A percentile compares a stretch with the other conserved stretches of the same genome.
Conservation (phyloP, 2,888 invertebrate species). For the Clistopyga incitator region DNA sequence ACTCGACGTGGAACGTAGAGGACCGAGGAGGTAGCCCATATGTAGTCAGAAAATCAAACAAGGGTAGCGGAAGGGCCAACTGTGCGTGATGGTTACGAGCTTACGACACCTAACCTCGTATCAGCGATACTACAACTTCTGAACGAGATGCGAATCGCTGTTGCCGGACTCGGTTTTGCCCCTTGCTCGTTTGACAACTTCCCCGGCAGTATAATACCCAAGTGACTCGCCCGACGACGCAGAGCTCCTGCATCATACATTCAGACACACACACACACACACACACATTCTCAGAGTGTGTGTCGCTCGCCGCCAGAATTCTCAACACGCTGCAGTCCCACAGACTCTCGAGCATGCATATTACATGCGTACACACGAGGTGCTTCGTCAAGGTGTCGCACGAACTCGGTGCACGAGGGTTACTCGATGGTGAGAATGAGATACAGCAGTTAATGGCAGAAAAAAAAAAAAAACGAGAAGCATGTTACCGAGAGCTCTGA, state of each 20-base stretch:
- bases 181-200: constrained; percentile 53
- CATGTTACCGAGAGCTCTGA: constrained; percentile 42
- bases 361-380: constrained; percentile 71
- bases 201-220: neutral
- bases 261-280: too few relatives aligned
- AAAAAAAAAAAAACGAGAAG: constrained; percentile 24
- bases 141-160: constrained; percentile 15
- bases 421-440: constrained; percentile 38
- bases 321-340: constrained; percentile 26
- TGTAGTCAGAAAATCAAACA: constrained; percentile 59
- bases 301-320: constrained; percentile 46
- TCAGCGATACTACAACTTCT: constrained; percentile 55
- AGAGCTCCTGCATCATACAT: constrained; percentile 41
- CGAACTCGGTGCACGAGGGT: constrained; percentile 42
- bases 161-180: constrained; percentile 13
- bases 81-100: constrained; percentile 48
- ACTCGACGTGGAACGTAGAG: too few relatives aligned
- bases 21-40: neutral
- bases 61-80: constrained; percentile 11
- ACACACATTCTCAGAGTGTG: constrained; percentile 1
- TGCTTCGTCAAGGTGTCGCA: constrained; percentile 56
- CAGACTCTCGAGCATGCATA: constrained; percentile 67
- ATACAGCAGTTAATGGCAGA: constrained; percentile 42
- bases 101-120: constrained; percentile 47
- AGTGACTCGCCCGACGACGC: constrained; percentile 35